A percentile compares a stretch with the other conserved stretches of the same genome.
phyloP scores from a whole-genome alignment of 2,888 invertebrate genomes.

The Tinea trinotella region DNA sequence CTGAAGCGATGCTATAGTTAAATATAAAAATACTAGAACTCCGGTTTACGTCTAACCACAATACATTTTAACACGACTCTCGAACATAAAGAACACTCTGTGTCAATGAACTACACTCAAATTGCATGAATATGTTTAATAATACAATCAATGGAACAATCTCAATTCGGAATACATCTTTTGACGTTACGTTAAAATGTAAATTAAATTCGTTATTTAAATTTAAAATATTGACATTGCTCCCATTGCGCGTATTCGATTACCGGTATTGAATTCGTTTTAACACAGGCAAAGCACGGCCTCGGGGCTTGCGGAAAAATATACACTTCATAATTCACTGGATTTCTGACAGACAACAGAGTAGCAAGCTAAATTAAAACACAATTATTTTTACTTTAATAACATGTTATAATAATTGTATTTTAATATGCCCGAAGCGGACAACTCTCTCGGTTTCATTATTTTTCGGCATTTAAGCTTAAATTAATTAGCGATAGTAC shows the following conservation, averaged over 20 bases:
- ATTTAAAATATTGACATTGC: slow-evolving; percentile 67
- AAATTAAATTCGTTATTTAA: slow-evolving; percentile 48
- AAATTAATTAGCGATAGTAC: slow-evolving; percentile 5
- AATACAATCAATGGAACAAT: slow-evolving; percentile 10
- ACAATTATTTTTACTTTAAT: slow-evolving; percentile 15
- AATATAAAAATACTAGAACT: no score
- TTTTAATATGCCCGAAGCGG: slow-evolving; percentile 5
- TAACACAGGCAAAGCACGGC: slow-evolving; percentile 52
- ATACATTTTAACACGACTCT: background rate
- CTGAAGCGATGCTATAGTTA: background rate
- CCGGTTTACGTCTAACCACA: no score
- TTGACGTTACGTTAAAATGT: slow-evolving; percentile 15
- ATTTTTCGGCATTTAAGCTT: background rate
- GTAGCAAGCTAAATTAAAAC: slow-evolving; percentile 50
- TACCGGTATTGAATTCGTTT: slow-evolving; percentile 69
- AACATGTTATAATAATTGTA: slow-evolving; percentile 12
- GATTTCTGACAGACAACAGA: slow-evolving; percentile 59
- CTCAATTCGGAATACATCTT: slow-evolving; percentile 11
- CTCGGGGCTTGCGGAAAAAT: slow-evolving; percentile 54
- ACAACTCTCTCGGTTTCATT: background rate
- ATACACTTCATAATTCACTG: slow-evolving; percentile 65
- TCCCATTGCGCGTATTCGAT: slow-evolving; percentile 65
- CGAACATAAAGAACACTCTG: background rate
- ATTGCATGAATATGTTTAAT: background rate
- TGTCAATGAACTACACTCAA: background rate